Conservation (phyloP, 2,888 invertebrate genomes). For the Scaptomyza parva region DNA sequence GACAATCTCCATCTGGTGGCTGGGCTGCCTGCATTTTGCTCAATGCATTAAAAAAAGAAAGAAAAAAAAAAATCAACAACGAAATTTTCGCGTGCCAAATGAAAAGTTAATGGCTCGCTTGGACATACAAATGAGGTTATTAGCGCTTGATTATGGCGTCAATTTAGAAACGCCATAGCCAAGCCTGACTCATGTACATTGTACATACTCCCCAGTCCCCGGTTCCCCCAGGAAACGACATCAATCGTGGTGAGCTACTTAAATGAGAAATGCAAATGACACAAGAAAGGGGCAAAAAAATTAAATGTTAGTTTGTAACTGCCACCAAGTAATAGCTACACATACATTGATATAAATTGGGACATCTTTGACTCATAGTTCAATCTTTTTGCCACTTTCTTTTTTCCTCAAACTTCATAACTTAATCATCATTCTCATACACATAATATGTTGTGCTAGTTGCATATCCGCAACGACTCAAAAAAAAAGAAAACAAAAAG, state of each 20-base stretch:
- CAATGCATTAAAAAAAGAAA: slow-evolving; percentile 18
- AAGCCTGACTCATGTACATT: slow-evolving; percentile 15
- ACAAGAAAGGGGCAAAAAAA: slow-evolving; percentile 5
- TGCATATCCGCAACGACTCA: slow-evolving; percentile 14
- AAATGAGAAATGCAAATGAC: slow-evolving; percentile 23
- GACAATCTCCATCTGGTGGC: slow-evolving; percentile 42
- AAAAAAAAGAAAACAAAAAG: too few species aligned
- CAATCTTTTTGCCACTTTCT: slow-evolving; percentile 10
- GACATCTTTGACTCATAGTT: neutral
- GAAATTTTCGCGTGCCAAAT: slow-evolving; percentile 65
- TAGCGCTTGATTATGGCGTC: slow-evolving; percentile 74
- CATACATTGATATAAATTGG: neutral
- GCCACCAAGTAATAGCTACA: neutral
- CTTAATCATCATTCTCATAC: slow-evolving; percentile 12
- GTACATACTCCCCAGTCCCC: slow-evolving; percentile 1
- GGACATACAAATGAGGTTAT: slow-evolving; percentile 77
- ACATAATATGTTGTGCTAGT: slow-evolving; percentile 12
- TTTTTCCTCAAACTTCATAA: neutral
- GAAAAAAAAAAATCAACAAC: neutral
- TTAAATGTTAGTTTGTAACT: slow-evolving; percentile 15
- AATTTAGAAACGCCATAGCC: slow-evolving; percentile 60
- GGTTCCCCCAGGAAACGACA: slow-evolving; percentile 10
- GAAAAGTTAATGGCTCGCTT: slow-evolving; percentile 74
- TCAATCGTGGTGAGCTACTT: slow-evolving; percentile 20
- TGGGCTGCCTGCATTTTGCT: slow-evolving; percentile 36